These are phyloP conservation scores for Megaceryle alcyon DNA, from an alignment of 2,797 vertebrate genomes.

Conservation along the genomic window DNA sequence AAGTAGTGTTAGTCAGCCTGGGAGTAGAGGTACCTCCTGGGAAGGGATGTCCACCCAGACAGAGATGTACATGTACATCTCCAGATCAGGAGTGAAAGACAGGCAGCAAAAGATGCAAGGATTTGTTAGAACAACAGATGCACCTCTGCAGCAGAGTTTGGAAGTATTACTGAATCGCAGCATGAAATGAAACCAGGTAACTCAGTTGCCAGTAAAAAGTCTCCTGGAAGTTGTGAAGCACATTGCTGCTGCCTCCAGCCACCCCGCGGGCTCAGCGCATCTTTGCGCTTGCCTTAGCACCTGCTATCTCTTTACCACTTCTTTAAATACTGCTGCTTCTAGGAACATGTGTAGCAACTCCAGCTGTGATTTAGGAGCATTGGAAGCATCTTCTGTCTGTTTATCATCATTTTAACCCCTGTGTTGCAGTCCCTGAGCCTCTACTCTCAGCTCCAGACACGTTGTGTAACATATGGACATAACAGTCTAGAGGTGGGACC, in stretches of 20 bases:
- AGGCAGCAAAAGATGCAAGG: neutral
- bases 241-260: neutral
- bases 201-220: neutral
- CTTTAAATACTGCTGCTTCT: neutral
- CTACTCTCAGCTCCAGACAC: neutral
- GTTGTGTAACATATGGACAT: rapidly evolving
- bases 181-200: neutral
- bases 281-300: neutral
- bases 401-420: no score
- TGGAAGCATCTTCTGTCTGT: neutral
- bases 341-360: neutral
- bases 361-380: neutral
- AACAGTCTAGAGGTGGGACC: neutral
- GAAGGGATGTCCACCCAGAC: neutral
- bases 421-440: neutral
- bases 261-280: rapidly evolving
- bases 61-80: rapidly evolving
- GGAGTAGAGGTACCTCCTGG: neutral
- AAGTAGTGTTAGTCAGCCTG: neutral
- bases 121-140: neutral
- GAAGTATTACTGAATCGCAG: rapidly evolving
- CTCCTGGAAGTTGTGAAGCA: neutral
- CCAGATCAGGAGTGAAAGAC: neutral
- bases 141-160: neutral
- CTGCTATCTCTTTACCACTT: no score